These are phyloP conservation scores for Archocentrus centrarchus DNA, from an alignment of 2,113 vertebrate genomes.

Conservation along the genomic window DNA sequence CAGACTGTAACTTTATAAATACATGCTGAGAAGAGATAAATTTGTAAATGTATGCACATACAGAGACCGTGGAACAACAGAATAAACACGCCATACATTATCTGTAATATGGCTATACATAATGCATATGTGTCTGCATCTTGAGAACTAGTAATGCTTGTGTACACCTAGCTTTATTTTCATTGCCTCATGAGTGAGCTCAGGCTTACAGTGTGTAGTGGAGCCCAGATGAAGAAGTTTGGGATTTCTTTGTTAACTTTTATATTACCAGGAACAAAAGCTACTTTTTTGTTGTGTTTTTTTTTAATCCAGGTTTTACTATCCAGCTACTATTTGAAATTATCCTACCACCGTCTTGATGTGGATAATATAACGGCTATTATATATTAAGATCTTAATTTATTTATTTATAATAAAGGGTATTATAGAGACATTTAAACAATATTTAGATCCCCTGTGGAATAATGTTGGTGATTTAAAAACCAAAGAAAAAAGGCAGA, in stretches of 20 bases:
- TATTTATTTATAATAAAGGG: no score
- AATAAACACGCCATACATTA: not conserved
- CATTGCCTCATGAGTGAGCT: not conserved
- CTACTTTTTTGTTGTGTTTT: no score
- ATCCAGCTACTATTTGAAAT: no score
- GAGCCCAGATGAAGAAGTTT: not conserved
- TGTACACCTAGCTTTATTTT: not conserved
- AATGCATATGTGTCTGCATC: not conserved
- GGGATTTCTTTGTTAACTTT: not conserved
- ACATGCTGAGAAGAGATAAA: conserved; percentile 11
- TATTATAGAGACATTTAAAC: not conserved
- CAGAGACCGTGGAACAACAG: not conserved
- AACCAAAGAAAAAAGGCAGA: not conserved
- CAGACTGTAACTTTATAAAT: conserved; percentile 39
- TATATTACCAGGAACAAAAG: not conserved
- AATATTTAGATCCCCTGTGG: not conserved
- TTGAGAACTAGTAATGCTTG: not conserved
- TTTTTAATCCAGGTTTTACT: no score
- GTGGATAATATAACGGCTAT: no score
- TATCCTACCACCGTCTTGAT: no score
- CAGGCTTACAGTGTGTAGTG: not conserved
- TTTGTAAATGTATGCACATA: conserved; percentile 43
- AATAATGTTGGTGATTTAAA: not conserved
- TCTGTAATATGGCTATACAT: not conserved
- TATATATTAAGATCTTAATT: no score